Conservation (phyloP, 2,888 invertebrate genomes). For the Helleia helle region DNA sequence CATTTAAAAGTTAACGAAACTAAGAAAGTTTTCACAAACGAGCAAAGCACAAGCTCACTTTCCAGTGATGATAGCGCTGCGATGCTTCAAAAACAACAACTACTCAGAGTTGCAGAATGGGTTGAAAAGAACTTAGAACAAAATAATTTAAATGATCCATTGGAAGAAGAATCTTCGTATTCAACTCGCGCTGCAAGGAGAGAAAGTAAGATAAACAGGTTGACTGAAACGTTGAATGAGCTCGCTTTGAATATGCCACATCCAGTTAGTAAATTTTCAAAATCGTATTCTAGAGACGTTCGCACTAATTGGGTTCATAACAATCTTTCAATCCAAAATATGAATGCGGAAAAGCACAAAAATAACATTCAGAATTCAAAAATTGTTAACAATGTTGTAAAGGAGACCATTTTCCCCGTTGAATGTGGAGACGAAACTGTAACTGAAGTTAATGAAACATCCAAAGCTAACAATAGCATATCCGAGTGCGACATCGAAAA, state of each 20-base stretch:
- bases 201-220: conserved; percentile 49
- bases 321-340: conserved; percentile 26
- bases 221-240: conserved; percentile 59
- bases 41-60: conserved; percentile 66
- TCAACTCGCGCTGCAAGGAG: conserved; percentile 39
- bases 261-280: conserved; percentile 62
- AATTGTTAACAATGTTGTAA: conserved; percentile 39
- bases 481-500: conserved; percentile 36
- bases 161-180: conserved; percentile 55
- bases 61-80: conserved; percentile 72
- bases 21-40: conserved; percentile 60
- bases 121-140: conserved; percentile 78
- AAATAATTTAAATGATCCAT: conserved; percentile 55
- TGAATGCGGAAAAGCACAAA: conserved; percentile 23
- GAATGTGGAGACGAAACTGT: conserved; percentile 51
- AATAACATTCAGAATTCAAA: conserved; percentile 29
- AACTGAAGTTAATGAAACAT: conserved; percentile 51
- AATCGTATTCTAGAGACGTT: conserved; percentile 40
- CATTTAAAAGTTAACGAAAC: conserved; percentile 62
- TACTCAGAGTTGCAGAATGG: conserved; percentile 84
- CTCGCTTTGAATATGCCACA: conserved; percentile 65
- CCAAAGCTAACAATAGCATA: conserved; percentile 33
- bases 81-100: conserved; percentile 74
- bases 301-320: conserved; percentile 46
- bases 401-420: conserved; percentile 61